A percentile compares a stretch with the other conserved stretches of the same genome.
Conservation (phyloP, 2,797 vertebrate genomes). For the Protonibea diacanthus region DNA sequence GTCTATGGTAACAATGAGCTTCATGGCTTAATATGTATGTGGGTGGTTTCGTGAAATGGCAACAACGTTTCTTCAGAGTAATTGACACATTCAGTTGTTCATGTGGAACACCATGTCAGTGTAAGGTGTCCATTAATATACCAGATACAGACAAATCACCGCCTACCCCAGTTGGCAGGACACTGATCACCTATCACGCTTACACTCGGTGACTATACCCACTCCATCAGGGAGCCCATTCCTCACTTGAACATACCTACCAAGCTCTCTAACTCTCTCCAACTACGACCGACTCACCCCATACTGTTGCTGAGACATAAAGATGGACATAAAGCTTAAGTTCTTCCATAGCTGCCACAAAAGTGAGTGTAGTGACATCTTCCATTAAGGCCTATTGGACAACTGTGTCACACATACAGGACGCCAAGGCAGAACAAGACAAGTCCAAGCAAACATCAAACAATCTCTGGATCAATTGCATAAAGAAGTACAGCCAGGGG, state of each 20-base stretch:
- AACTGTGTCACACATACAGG: not conserved
- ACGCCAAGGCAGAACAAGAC: not conserved
- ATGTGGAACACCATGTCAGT: constrained; percentile 31
- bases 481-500: not conserved
- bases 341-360: not conserved
- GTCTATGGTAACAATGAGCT: constrained; percentile 33
- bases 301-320: not conserved
- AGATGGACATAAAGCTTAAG: not conserved
- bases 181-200: constrained; percentile 21
- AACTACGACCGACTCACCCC: not conserved
- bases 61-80: constrained; percentile 33
- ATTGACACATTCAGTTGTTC: constrained; percentile 35
- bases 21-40: constrained; percentile 31
- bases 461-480: constrained; percentile 16
- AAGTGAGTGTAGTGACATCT: not conserved
- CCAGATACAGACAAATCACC: constrained; percentile 35
- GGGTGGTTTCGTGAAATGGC: constrained; percentile 37
- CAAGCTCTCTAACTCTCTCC: not conserved
- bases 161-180: constrained; percentile 18
- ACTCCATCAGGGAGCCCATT: constrained; percentile 17
- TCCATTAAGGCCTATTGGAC: not conserved
- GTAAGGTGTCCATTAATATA: constrained; percentile 34
- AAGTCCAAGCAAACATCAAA: constrained; percentile 7
- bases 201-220: constrained; percentile 9
- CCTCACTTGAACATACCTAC: not conserved